Base-by-base conservation (phyloP, 2,888 invertebrate species). In the Drosophila paramelanica region DNA sequence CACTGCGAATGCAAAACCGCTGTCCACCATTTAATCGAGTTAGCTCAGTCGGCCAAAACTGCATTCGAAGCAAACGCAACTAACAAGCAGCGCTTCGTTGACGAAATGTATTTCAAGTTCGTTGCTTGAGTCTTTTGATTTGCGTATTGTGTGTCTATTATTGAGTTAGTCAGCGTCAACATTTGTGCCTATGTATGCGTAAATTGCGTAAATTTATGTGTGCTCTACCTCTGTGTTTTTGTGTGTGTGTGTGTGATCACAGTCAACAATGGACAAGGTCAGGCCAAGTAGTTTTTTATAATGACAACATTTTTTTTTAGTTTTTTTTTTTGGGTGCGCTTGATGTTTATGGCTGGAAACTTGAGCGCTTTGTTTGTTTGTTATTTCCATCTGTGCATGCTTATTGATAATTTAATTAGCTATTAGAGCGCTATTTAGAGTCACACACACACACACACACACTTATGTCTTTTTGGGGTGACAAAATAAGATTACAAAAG, bases 261-360 rank as follows among this genome's bases (percentile, higher is more conserved):
- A 79, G 80, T 71, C 79, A 85, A 87, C 85, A 87, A 82, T 85
- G 83, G 78, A 77, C 86, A 86, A 86, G 86, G 86, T 87, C 87
- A 84, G 83, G 64, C 81, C 83, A 79, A 75, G 70, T 65, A 73
- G 75, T 79, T 85, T 82, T 84, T 81, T 85, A 83, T 82, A 83
- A 85, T 81, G 85, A 83, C 85, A 82, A 75, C 75, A 62, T 76
- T 70, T 58, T 47, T 49, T 23, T 46, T 39, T 33, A 14, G n/a
- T 47, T 38, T 52, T 57, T 36, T 58, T 73, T 68, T 68, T 67
- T 70, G 77, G 73, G 67, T 72, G 80, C 68, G 82, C 66, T 81
- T 77, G 73, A 72, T 80, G 79, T 84, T 83, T 86, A 73, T 77
- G 64, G 65, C 59, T 64, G 55, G 73, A 77, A 74, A 69, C 76